phyloP scores from a whole-genome alignment of 2,888 invertebrate species.

The Nephrotoma guestfalica region DNA sequence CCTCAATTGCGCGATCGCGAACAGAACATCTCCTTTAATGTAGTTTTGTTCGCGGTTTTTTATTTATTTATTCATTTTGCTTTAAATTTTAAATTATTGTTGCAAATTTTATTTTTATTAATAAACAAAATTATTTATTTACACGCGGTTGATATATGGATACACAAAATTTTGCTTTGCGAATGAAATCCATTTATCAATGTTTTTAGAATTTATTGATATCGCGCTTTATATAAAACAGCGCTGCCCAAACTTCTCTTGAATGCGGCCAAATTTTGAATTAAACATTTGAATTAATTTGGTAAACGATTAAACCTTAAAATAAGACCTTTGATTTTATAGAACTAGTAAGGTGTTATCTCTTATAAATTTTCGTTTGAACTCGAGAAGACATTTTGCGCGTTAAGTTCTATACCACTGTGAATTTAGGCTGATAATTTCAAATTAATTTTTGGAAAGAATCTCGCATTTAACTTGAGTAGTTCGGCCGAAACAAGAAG shows the following conservation, averaged over 20 bases:
- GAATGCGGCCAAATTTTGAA: background rate
- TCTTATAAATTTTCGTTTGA: no score
- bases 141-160: background rate
- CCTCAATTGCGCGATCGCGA: background rate
- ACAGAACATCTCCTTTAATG: background rate
- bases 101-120: background rate
- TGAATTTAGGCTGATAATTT: no score
- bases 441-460: no score
- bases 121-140: background rate
- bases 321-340: no score
- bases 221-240: background rate
- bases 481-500: no score
- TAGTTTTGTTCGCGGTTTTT: background rate
- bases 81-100: background rate
- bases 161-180: background rate
- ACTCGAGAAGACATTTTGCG: no score
- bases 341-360: no score
- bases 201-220: background rate
- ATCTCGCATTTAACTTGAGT: no score
- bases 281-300: no score
- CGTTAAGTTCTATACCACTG: no score
- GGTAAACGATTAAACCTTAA: no score
- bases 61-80: no score
- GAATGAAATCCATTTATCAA: background rate
- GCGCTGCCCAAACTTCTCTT: background rate